Percentiles rank a stretch among this genome's conserved stretches.
Evolutionary conservation across 2,113 vertebrate species (phyloP).

Genomic region (Stictonetta naevosa): DNA sequence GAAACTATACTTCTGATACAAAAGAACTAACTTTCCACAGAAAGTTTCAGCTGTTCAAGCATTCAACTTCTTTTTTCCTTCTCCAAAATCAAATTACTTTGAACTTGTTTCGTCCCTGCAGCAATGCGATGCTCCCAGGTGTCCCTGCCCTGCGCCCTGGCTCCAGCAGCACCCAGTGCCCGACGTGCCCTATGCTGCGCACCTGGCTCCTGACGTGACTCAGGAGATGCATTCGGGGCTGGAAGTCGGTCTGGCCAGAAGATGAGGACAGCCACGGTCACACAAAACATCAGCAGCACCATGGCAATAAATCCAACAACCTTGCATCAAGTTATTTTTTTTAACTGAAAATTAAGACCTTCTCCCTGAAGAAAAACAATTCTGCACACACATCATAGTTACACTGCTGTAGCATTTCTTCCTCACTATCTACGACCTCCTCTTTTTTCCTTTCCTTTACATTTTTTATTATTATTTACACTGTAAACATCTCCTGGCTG

Average conservation of each 20-base stretch:
- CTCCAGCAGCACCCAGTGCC: neutral
- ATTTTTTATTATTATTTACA: neutral
- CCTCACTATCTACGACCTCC: neutral
- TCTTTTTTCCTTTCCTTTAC: neutral
- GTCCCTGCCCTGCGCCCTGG: neutral
- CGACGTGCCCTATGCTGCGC: too few relatives aligned
- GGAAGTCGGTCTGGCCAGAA: neutral
- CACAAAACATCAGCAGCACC: neutral
- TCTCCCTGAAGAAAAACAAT: neutral
- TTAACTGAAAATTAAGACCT: neutral
- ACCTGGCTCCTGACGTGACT: too few relatives aligned
- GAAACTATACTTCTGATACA: neutral
- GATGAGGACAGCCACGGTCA: neutral
- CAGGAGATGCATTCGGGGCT: neutral
- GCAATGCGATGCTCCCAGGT: neutral
- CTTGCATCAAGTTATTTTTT: too few relatives aligned
- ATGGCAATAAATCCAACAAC: too few relatives aligned
- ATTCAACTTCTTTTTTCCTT: neutral
- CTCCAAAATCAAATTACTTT: neutral
- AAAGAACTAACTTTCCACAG: neutral
- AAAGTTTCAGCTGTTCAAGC: neutral
- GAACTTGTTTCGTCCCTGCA: neutral
- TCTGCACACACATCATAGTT: neutral
- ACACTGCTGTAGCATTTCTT: neutral
- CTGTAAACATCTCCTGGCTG: neutral